Evolutionary conservation across 2,888 invertebrate genomes (phyloP).

Genomic region (Corbicula japonica): DNA sequence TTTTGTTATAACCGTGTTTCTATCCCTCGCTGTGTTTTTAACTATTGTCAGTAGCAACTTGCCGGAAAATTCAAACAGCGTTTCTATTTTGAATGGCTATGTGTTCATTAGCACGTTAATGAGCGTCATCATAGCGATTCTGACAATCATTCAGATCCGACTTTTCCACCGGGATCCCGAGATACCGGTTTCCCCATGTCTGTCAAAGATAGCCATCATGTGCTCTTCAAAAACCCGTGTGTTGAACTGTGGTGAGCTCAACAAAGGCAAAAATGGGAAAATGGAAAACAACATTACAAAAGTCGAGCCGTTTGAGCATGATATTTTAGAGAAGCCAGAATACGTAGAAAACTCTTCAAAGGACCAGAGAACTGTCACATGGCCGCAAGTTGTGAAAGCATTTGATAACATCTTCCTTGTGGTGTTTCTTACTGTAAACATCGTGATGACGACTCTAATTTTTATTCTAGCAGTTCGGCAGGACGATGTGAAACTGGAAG

Average conservation of each 20-base stretch:
- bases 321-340: too few species aligned
- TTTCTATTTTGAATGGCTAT: constrained; percentile 44
- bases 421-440: constrained; percentile 27
- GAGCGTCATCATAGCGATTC: constrained; percentile 43
- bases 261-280: too few species aligned
- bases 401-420: constrained; percentile 36
- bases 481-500: constrained; percentile 16
- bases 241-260: too few species aligned
- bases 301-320: too few species aligned
- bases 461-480: constrained; percentile 16
- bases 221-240: constrained; percentile 11
- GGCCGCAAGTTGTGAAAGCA: constrained; percentile 40
- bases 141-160: constrained; percentile 51
- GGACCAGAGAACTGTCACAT: constrained; percentile 22
- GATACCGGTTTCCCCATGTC: constrained; percentile 6
- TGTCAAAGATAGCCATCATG: not conserved
- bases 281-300: too few species aligned
- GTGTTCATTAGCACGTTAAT: constrained; percentile 45
- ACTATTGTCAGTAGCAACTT: constrained; percentile 51
- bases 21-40: constrained; percentile 58
- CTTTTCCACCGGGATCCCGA: constrained; percentile 25
- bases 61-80: constrained; percentile 54
- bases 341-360: too few species aligned
- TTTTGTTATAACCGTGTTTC: constrained; percentile 59
- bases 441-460: constrained; percentile 10